A percentile compares a stretch with the other conserved stretches of the same genome.
These are phyloP conservation scores for Athene cunicularia DNA, from an alignment of 2,113 vertebrate genomes.

Conservation along the genomic window DNA sequence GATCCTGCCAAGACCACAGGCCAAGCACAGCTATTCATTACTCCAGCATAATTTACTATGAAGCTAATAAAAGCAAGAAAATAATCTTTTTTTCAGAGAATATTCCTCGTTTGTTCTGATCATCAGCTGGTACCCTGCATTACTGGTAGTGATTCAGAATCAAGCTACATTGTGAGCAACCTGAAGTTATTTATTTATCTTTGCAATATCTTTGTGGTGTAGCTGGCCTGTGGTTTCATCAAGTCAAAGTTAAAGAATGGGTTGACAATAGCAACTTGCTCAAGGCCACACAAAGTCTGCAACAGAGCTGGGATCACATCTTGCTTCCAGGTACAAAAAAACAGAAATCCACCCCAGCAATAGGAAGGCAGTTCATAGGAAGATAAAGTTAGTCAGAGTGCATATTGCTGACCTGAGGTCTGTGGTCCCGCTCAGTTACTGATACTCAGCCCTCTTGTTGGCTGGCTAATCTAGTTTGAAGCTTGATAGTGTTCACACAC, in stretches of 20 bases:
- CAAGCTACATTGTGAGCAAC: not conserved
- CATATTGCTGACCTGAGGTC: not conserved
- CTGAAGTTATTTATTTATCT: not conserved
- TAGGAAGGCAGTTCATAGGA: rapidly evolving
- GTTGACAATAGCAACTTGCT: not conserved
- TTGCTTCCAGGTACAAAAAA: not conserved
- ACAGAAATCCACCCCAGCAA: not conserved
- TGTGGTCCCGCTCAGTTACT: not conserved
- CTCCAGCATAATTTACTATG: not conserved
- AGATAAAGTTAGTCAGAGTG: not conserved
- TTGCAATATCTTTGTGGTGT: not conserved
- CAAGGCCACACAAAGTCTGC: not conserved
- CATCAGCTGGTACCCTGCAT: not conserved
- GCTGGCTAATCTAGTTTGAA: not conserved
- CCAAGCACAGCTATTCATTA: not conserved
- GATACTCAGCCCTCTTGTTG: not conserved
- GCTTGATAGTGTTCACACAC: not conserved
- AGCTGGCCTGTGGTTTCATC: not conserved
- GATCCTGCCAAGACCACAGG: not conserved
- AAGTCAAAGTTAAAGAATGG: not conserved
- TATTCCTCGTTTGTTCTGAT: not conserved
- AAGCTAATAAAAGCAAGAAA: not conserved
- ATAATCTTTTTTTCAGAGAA: not conserved
- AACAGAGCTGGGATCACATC: not conserved
- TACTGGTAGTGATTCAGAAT: not conserved